Percentiles rank a stretch among this genome's conserved stretches.
Conservation (phyloP, 2,113 vertebrate genomes). For the Pelobates fuscus region DNA sequence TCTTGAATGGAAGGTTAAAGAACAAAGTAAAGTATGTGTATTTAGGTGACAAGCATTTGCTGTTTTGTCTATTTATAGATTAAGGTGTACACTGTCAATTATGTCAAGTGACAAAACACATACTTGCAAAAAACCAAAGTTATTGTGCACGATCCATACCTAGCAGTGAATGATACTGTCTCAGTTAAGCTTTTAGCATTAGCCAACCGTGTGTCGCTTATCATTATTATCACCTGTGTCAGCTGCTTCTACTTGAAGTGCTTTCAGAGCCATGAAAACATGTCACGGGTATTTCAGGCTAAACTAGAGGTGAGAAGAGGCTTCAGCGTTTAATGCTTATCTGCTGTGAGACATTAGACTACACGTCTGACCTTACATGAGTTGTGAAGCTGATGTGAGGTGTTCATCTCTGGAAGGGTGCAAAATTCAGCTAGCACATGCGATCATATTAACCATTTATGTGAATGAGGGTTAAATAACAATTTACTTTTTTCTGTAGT, state of each 20-base stretch:
- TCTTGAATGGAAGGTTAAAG: no score
- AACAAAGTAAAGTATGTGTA: no score
- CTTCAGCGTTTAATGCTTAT: slow-evolving; percentile 36
- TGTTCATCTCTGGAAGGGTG: slow-evolving; percentile 1
- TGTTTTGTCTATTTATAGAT: no score
- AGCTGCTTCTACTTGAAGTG: slow-evolving; percentile 7
- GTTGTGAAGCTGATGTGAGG: slow-evolving; percentile 21
- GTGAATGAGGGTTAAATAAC: no score
- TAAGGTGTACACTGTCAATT: no score
- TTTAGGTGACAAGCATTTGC: no score
- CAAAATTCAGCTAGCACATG: background rate
- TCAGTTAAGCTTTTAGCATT: slow-evolving; percentile 37
- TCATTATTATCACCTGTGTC: slow-evolving; percentile 47
- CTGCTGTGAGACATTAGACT: slow-evolving; percentile 21
- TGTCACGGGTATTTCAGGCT: slow-evolving; percentile 42
- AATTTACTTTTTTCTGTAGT: no score
- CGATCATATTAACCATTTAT: background rate
- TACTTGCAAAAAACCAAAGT: background rate
- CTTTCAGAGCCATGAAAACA: slow-evolving; percentile 42
- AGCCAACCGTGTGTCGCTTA: slow-evolving; percentile 13
- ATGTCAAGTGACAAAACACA: no score
- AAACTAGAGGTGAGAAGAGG: slow-evolving; percentile 45
- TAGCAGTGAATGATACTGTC: background rate
- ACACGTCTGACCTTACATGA: slow-evolving; percentile 38
- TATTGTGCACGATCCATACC: background rate